Evolutionary conservation across 2,113 vertebrate genomes (phyloP).

Genomic region (Coryphaenoides rupestris): DNA sequence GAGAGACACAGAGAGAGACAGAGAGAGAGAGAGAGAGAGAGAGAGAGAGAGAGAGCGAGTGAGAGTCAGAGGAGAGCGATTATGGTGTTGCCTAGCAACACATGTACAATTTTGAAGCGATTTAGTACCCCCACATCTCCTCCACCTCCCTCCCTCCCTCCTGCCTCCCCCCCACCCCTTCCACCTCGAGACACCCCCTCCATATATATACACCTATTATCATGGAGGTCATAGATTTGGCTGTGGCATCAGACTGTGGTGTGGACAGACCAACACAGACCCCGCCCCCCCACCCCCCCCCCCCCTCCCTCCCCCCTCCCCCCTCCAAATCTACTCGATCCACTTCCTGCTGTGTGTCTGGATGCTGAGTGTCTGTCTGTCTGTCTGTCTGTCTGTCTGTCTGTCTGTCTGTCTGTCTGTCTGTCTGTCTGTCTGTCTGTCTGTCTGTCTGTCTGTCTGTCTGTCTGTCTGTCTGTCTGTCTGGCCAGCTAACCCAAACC

Average conservation of each 20-base stretch:
- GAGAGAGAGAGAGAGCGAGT: constrained; percentile 35
- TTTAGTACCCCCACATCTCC: constrained; percentile 59
- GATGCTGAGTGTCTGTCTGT: too few species aligned
- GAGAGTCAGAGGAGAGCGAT: constrained; percentile 62
- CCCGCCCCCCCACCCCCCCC: too few species aligned
- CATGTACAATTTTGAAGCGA: constrained; percentile 73
- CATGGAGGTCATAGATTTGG: constrained; percentile 69
- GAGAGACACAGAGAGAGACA: constrained; percentile 37
- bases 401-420: background rate
- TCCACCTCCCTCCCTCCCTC: too few species aligned
- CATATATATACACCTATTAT: constrained; percentile 50
- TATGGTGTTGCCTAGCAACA: constrained; percentile 80
- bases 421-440: too few species aligned
- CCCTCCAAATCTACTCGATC: too few species aligned
- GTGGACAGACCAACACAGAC: constrained; percentile 25
- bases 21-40: constrained; percentile 57
- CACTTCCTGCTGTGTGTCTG: too few species aligned
- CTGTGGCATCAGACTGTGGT: constrained; percentile 39
- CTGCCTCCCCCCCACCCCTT: too few species aligned
- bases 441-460: too few species aligned
- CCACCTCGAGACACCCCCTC: too few species aligned
- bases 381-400: background rate
- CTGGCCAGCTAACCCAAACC: too few species aligned
- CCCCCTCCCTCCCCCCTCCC: too few species aligned
- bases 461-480: too few species aligned